Evolutionary conservation across 2,888 invertebrate genomes (phyloP).

Genomic region (Ectemnius continuus): DNA sequence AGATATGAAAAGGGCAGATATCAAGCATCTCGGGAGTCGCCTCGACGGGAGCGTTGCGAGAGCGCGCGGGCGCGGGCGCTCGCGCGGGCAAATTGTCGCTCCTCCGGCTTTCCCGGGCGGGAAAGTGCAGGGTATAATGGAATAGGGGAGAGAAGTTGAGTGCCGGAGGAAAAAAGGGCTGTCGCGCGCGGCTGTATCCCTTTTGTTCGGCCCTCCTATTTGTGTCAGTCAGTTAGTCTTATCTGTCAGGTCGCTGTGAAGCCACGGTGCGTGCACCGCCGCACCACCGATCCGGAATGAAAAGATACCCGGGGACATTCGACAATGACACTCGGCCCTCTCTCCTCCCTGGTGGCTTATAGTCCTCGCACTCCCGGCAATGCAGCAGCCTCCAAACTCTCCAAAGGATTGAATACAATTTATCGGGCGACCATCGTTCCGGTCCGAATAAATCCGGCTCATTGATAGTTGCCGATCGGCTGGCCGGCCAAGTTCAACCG

Average conservation of each 20-base stretch:
- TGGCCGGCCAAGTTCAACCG: not conserved
- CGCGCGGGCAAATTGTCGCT: slow-evolving; percentile 51
- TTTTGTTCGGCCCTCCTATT: slow-evolving; percentile 20
- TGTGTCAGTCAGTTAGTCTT: slow-evolving; percentile 44
- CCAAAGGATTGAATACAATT: slow-evolving; percentile 27
- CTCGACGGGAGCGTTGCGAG: no score
- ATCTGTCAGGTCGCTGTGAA: slow-evolving; percentile 28
- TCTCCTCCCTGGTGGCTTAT: slow-evolving; percentile 6
- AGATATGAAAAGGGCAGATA: slow-evolving; percentile 45
- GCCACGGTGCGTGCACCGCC: slow-evolving; percentile 24
- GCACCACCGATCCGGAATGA: slow-evolving; percentile 47
- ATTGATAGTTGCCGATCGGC: slow-evolving; percentile 16
- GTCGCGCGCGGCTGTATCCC: slow-evolving; percentile 25
- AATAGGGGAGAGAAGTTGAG: slow-evolving; percentile 29
- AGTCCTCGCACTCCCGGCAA: slow-evolving; percentile 34
- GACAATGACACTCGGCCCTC: slow-evolving; percentile 35
- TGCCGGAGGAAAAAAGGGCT: slow-evolving; percentile 36
- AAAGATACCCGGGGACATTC: slow-evolving; percentile 39
- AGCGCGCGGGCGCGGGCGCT: not conserved
- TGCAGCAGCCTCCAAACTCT: slow-evolving; percentile 27
- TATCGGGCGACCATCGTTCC: slow-evolving; percentile 20
- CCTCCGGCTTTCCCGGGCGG: slow-evolving; percentile 36
- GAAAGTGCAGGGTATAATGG: slow-evolving; percentile 45
- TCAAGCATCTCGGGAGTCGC: slow-evolving; percentile 27
- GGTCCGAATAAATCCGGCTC: slow-evolving; percentile 43